Percentiles rank a stretch among this genome's conserved stretches.
Evolutionary conservation across 2,113 vertebrate species (phyloP).

Genomic region (Phaethornis superciliosus): DNA sequence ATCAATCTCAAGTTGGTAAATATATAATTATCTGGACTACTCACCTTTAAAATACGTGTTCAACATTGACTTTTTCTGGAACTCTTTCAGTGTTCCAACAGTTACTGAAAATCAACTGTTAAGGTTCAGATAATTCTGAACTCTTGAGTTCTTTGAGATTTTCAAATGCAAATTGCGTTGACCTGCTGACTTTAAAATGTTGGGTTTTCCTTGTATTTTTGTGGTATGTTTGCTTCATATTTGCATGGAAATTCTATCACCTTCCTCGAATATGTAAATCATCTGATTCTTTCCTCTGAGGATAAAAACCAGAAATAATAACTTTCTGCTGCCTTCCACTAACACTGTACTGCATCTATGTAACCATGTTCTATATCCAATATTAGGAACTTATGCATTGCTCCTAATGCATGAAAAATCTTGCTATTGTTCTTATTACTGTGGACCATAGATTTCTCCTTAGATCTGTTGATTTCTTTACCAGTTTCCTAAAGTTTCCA

Average conservation of each 20-base stretch:
- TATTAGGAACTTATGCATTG: background rate
- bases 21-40: background rate
- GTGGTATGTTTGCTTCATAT: background rate
- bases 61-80: background rate
- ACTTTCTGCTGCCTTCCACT: background rate
- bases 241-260: background rate
- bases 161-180: background rate
- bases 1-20: background rate
- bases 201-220: background rate
- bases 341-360: background rate
- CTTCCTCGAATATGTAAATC: background rate
- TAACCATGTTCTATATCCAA: background rate
- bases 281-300: background rate
- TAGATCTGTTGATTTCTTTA: background rate
- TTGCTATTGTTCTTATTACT: background rate
- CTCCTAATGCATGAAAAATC: background rate
- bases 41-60: background rate
- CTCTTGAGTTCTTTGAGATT: background rate
- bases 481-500: background rate
- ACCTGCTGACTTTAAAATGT: background rate
- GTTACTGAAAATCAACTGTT: background rate
- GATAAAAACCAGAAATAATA: background rate
- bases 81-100: background rate
- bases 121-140: background rate
- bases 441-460: fast-evolving